Base-by-base conservation (phyloP, 1,140 invertebrate species). In the Drosophila orosa region DNA sequence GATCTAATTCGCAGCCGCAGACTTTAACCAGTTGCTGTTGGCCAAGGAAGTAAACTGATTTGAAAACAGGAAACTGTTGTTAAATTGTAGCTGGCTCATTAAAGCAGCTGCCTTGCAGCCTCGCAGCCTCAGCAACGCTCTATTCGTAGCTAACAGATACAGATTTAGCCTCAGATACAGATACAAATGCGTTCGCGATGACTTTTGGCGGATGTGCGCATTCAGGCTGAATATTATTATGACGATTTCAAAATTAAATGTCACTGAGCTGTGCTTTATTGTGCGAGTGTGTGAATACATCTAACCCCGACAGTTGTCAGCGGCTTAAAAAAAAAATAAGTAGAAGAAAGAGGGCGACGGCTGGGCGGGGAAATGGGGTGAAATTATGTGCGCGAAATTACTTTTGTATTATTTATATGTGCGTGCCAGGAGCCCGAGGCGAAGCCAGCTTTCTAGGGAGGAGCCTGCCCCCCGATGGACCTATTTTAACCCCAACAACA, bases 21-120 rank as follows among this genome's bases (percentile, higher is more conserved):
- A 35, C 69, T 47, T 35, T 17, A 40, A 61, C 67, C 48, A 59
- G 39, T 65, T 61, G 84, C 84, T 89, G 65, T 72, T 84, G 80
- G 84, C 84, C 84, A 89, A 89, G 84, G 84, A 89, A 89, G 84
- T 89, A 78, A 78, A 89, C 84, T 80, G 84, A 89, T 89, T 89
- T 89, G 80, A 90, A 84, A 86, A 89, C 83, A 86, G 83, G 83
- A 86, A 86, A 81, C 84, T 73, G 75, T 78, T 89, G 75, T 73
- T 89, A 86, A 86, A 83, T 87, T 86, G 83, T 87, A 71, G 57
- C 76, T 72, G 67, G 83, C 83, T 86, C 84, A 86, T 86, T 86
- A 86, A 86, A 89, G 67, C 83, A 76, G 83, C 68, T 76, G 65
- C 77, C 33, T 63, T 22, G 27, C 33, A 37, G 62, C 42, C 33